These are phyloP conservation scores for Eristalis intricaria DNA, from an alignment of 2,888 invertebrate genomes.

Conservation along the genomic window DNA sequence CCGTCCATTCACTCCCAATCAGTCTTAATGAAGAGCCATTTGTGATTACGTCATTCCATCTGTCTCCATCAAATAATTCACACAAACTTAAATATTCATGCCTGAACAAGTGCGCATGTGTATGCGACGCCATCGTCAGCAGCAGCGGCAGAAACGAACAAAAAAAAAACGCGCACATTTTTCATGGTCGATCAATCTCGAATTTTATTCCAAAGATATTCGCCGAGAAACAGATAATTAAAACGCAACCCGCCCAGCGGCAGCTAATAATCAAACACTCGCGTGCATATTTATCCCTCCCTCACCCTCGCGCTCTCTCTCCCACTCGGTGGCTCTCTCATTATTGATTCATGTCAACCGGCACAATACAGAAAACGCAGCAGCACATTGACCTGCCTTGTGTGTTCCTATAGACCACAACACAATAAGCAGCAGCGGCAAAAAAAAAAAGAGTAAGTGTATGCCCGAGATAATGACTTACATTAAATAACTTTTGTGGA, in stretches of 20 bases:
- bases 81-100: background rate
- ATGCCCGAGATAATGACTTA: conserved; percentile 59
- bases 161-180: background rate
- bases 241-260: background rate
- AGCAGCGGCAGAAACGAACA: background rate
- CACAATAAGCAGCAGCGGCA: conserved; percentile 9
- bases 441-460: conserved; percentile 19
- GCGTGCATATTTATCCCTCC: conserved; percentile 2
- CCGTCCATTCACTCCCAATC: background rate
- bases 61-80: background rate
- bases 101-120: background rate
- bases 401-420: conserved; percentile 44
- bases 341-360: conserved; percentile 63
- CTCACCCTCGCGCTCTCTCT: no score
- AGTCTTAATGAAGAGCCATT: background rate
- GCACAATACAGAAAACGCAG: conserved; percentile 30
- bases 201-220: background rate
- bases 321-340: conserved; percentile 5
- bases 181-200: background rate
- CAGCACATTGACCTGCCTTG: conserved; percentile 63
- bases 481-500: conserved; percentile 37
- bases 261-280: conserved; percentile 7
- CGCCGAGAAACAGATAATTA: background rate
- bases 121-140: background rate
- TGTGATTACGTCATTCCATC: background rate